Conservation (phyloP, 2,797 vertebrate genomes). For the Xenopus petersii region DNA sequence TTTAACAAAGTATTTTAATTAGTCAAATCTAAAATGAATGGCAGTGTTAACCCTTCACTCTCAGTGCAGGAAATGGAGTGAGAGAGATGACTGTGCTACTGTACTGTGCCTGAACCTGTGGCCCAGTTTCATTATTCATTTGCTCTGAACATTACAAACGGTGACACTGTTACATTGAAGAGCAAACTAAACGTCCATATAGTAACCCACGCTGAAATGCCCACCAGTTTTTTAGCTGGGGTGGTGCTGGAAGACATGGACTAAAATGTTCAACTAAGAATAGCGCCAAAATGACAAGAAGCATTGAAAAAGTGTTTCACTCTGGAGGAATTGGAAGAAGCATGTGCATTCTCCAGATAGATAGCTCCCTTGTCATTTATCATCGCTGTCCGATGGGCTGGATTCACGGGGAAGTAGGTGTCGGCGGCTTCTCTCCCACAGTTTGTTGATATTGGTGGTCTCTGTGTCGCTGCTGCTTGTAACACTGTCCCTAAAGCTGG, state of each 20-base stretch:
- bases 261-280: constrained; percentile 13
- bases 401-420: constrained; percentile 81
- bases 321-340: not conserved
- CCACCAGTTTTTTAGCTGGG: not conserved
- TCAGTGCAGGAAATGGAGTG: not conserved
- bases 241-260: constrained; percentile 20
- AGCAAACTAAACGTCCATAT: not conserved
- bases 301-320: constrained; percentile 1
- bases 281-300: not conserved
- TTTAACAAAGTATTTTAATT: constrained; percentile 22
- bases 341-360: not conserved
- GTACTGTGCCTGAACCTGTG: not conserved
- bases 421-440: constrained; percentile 87
- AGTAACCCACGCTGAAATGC: too few species aligned
- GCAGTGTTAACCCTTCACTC: constrained; percentile 25
- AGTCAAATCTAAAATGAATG: constrained; percentile 30
- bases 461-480: constrained; percentile 87
- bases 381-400: constrained; percentile 74
- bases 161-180: not conserved
- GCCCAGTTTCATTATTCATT: not conserved
- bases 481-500: constrained; percentile 90
- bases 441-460: constrained; percentile 86
- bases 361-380: constrained; percentile 70
- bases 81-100: constrained; percentile 11
- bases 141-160: constrained; percentile 19